phyloP scores from a whole-genome alignment of 2,797 vertebrate species.

The Spinibarbus caldwelli region DNA sequence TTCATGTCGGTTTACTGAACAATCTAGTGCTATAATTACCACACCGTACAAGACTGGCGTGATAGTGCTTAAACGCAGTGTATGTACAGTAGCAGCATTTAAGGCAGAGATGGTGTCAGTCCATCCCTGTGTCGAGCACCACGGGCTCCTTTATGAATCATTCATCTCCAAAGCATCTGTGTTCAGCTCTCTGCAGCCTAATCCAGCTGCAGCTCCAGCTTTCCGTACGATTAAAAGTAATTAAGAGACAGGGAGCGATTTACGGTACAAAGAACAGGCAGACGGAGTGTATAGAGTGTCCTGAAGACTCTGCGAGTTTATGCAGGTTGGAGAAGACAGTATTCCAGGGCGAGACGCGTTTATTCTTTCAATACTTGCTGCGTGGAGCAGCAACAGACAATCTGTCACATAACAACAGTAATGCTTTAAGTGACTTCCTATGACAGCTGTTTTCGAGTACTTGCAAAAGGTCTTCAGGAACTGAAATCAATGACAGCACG shows the following conservation, averaged over 20 bases:
- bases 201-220: constrained; percentile 46
- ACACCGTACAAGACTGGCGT: background rate
- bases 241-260: constrained; percentile 37
- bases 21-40: background rate
- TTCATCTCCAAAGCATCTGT: constrained; percentile 53
- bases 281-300: constrained; percentile 20
- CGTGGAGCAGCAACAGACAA: constrained; percentile 9
- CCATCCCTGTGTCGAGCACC: no score
- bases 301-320: background rate
- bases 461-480: constrained; percentile 40
- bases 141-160: constrained; percentile 37
- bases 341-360: background rate
- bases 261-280: constrained; percentile 42
- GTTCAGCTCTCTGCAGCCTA: constrained; percentile 42
- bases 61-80: background rate
- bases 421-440: constrained; percentile 37
- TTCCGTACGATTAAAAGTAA: constrained; percentile 51
- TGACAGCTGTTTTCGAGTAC: constrained; percentile 42
- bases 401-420: constrained; percentile 29
- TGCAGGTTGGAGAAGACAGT: background rate
- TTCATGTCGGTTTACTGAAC: background rate
- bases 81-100: background rate
- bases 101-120: constrained; percentile 20
- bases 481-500: constrained; percentile 1
- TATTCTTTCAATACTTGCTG: background rate